Conservation (phyloP, 1,140 invertebrate species). For the Bursaphelenchus mucronatus region DNA sequence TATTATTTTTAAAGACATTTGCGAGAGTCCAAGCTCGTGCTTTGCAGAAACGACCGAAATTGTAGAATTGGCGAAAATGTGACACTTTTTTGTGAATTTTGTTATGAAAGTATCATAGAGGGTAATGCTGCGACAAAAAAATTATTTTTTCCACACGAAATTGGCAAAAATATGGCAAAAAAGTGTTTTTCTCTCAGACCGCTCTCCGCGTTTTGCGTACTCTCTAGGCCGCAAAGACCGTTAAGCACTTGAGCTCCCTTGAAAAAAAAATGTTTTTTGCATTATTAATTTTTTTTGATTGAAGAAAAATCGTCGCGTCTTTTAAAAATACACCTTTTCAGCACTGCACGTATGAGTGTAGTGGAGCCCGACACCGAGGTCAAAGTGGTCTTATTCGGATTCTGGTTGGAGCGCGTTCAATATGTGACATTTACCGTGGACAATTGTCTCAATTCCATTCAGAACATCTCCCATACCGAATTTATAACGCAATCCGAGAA, state of each 20-base stretch:
- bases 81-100: too few species aligned
- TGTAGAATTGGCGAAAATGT: too few species aligned
- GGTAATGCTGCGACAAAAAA: too few species aligned
- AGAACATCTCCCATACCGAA: slow-evolving; percentile 48
- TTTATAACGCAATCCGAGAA: slow-evolving; percentile 55
- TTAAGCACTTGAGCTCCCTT: too few species aligned
- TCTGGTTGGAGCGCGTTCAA: slow-evolving; percentile 47
- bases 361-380: slow-evolving; percentile 47
- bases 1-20: slow-evolving; percentile 12
- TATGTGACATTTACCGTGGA: slow-evolving; percentile 48
- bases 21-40: slow-evolving; percentile 6
- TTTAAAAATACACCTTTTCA: slow-evolving; percentile 37
- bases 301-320: neutral
- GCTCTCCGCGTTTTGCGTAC: too few species aligned
- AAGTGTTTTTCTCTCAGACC: too few species aligned
- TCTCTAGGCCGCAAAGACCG: too few species aligned
- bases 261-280: too few species aligned
- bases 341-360: slow-evolving; percentile 49
- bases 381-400: slow-evolving; percentile 53
- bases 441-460: slow-evolving; percentile 40
- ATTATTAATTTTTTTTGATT: neutral
- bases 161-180: too few species aligned
- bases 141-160: too few species aligned
- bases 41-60: too few species aligned
- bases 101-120: too few species aligned